Percentiles rank a stretch among this genome's conserved stretches.
Evolutionary conservation across 1,140 invertebrate genomes (phyloP).

Genomic region (Dolichoris vasculosae): DNA sequence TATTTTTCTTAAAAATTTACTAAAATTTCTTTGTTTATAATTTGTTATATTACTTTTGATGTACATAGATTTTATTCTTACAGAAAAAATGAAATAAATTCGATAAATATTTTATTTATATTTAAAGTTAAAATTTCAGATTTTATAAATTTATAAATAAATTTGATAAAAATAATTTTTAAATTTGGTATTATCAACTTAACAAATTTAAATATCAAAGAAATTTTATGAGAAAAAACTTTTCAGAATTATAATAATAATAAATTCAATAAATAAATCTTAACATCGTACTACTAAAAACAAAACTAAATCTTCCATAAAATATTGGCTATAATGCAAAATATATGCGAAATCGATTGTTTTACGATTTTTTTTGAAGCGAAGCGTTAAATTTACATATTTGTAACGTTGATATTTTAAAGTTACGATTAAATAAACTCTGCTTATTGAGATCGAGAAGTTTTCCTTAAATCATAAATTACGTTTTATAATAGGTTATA

Average conservation of each 20-base stretch:
- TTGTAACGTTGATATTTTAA: neutral
- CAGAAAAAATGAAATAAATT: no score
- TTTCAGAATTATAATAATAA: neutral
- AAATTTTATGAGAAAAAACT: no score
- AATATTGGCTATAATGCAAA: constrained; percentile 5
- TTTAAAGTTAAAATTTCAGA: no score
- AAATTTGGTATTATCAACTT: no score
- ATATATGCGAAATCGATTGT: neutral
- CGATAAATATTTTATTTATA: no score
- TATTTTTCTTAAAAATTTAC: no score
- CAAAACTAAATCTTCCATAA: neutral
- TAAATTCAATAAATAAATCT: neutral
- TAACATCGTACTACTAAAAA: neutral
- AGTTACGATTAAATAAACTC: neutral
- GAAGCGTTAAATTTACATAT: neutral
- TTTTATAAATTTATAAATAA: no score
- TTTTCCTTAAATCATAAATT: neutral
- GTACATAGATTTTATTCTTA: no score
- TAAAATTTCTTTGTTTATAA: no score
- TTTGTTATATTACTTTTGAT: no score
- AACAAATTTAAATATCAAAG: no score
- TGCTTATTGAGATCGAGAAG: neutral
- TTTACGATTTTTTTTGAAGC: neutral
- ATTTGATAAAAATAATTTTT: no score
- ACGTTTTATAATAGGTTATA: neutral